phyloP scores from a whole-genome alignment of 30 jellyfish, hydroid and myxozoan genomes.

The Rhopilema esculentum region DNA sequence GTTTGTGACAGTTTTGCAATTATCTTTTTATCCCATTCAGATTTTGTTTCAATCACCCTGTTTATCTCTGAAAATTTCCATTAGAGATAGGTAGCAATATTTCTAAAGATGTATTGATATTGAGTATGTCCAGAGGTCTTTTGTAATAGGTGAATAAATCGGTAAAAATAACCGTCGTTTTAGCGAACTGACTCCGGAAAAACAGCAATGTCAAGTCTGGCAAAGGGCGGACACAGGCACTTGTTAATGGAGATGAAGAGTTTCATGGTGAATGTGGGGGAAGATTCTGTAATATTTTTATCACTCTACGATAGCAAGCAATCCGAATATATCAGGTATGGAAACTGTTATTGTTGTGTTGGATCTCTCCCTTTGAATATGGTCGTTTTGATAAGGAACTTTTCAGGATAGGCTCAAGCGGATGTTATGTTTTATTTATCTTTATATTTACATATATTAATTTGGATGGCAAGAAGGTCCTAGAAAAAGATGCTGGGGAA shows the following conservation, averaged over 20 bases:
- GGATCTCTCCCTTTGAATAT: too few relatives aligned
- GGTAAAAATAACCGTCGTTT: neutral
- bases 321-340: conserved; percentile 77
- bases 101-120: too few relatives aligned
- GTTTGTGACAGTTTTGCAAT: neutral
- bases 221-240: conserved; percentile 72
- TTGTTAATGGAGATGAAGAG: conserved; percentile 66
- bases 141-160: too few relatives aligned
- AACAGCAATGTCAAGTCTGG: conserved; percentile 1
- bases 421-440: too few relatives aligned
- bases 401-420: too few relatives aligned
- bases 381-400: too few relatives aligned
- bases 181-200: conserved; percentile 56
- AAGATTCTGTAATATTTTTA: conserved; percentile 75
- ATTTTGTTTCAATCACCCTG: neutral
- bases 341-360: neutral
- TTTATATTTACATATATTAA: too few relatives aligned
- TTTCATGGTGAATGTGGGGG: conserved; percentile 86
- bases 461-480: too few relatives aligned
- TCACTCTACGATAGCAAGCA: conserved; percentile 78
- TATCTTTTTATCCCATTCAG: neutral
- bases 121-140: too few relatives aligned
- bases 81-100: too few relatives aligned
- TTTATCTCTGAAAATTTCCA: too few relatives aligned
- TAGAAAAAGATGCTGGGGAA: too few relatives aligned